phyloP scores from a whole-genome alignment of 2,113 vertebrate genomes.

The Tamias sibiricus region DNA sequence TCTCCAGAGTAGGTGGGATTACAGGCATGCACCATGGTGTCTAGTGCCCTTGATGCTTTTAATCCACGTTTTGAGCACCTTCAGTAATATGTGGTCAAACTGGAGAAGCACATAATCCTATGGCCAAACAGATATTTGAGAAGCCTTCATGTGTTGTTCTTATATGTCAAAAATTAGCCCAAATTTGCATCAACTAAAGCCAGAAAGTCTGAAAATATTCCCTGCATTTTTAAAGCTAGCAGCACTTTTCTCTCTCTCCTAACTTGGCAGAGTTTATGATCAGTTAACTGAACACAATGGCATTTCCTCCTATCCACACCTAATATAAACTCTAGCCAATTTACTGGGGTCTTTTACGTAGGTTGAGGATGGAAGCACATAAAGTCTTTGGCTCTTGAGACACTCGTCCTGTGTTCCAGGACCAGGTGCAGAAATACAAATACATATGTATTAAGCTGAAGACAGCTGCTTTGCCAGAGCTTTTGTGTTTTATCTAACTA shows the following conservation, averaged over 20 bases:
- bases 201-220: slow-evolving; percentile 51
- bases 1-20: no score
- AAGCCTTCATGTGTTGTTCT: slow-evolving; percentile 40
- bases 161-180: slow-evolving; percentile 48
- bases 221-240: slow-evolving; percentile 48
- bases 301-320: slow-evolving; percentile 67
- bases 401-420: slow-evolving; percentile 48
- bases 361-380: slow-evolving; percentile 50
- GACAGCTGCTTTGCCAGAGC: slow-evolving; percentile 50
- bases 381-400: slow-evolving; percentile 68
- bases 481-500: slow-evolving; percentile 61
- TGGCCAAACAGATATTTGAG: slow-evolving; percentile 49
- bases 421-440: slow-evolving; percentile 71
- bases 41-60: slow-evolving; percentile 19
- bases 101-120: neutral
- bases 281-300: slow-evolving; percentile 62
- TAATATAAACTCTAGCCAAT: slow-evolving; percentile 68
- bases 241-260: neutral
- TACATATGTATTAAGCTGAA: slow-evolving; percentile 37
- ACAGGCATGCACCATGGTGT: no score
- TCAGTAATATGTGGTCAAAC: slow-evolving; percentile 22
- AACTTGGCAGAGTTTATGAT: slow-evolving; percentile 43
- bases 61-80: slow-evolving; percentile 51
- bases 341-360: slow-evolving; percentile 58
- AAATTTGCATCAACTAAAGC: slow-evolving; percentile 53